Conservation (phyloP, 53 echinoderm and acorn worm species). For the Mesocentrotus franciscanus region DNA sequence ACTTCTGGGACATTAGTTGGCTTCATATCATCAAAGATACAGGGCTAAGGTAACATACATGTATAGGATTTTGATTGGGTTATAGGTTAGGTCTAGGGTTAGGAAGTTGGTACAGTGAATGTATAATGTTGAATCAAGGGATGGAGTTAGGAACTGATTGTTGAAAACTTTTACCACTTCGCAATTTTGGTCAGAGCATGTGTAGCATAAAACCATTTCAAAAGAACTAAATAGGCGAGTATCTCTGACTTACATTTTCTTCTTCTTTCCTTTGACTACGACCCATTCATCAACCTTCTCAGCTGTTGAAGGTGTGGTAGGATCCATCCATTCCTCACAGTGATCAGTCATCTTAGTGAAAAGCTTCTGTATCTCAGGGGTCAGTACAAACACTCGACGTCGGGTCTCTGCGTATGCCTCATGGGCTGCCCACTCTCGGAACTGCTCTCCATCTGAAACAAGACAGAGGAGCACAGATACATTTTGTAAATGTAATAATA, state of each 20-base stretch:
- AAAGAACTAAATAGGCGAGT: neutral
- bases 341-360: constrained; percentile 62
- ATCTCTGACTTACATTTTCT: constrained; percentile 3
- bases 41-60: too few relatives aligned
- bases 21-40: too few relatives aligned
- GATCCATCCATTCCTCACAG: constrained; percentile 57
- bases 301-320: constrained; percentile 29
- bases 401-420: constrained; percentile 93
- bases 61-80: too few relatives aligned
- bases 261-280: constrained; percentile 52
- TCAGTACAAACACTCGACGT: constrained; percentile 84
- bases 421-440: constrained; percentile 89
- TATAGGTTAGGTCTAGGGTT: too few relatives aligned
- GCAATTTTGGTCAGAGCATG: too few relatives aligned
- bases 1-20: too few relatives aligned
- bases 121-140: too few relatives aligned
- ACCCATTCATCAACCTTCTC: constrained; percentile 38
- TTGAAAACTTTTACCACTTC: too few relatives aligned
- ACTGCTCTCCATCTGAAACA: constrained; percentile 83
- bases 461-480: neutral
- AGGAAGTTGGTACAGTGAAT: too few relatives aligned
- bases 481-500: too few relatives aligned
- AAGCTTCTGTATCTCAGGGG: constrained; percentile 74
- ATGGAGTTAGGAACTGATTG: too few relatives aligned
- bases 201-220: neutral